phyloP scores from a whole-genome alignment of 2,797 vertebrate species.

The Onychomys torridus region DNA sequence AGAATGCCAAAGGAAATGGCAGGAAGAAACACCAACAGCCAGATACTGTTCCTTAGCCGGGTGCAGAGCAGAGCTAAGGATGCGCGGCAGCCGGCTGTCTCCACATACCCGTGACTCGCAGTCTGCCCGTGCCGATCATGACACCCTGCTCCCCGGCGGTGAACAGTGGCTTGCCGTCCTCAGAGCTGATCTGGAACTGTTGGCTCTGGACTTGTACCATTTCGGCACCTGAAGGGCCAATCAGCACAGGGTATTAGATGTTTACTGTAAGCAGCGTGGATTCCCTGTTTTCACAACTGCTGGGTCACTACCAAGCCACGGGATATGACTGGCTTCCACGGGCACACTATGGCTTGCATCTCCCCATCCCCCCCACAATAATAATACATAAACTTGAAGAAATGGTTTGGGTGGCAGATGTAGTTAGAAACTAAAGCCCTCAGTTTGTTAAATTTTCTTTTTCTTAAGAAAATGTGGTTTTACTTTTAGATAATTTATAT shows the following conservation, averaged over 20 bases:
- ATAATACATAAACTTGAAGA: not conserved
- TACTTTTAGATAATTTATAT: not conserved
- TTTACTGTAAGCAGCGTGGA: not conserved
- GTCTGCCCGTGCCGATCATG: slow-evolving; percentile 93
- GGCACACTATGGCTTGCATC: not conserved
- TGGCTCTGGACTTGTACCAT: slow-evolving; percentile 91
- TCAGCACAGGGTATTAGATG: slow-evolving; percentile 41
- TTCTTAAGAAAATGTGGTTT: not conserved
- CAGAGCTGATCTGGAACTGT: slow-evolving; percentile 92
- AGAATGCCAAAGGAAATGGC: not conserved
- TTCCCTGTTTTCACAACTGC: slow-evolving; percentile 11
- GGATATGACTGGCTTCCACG: not conserved
- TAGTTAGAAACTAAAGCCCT: not conserved
- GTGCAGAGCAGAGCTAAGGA: not conserved
- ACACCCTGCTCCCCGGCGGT: slow-evolving; percentile 92
- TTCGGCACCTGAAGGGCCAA: slow-evolving; percentile 90
- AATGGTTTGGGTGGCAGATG: not conserved
- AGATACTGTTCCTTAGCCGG: not conserved
- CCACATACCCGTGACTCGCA: slow-evolving; percentile 95
- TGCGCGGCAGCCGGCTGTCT: not conserved
- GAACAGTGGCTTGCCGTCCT: slow-evolving; percentile 92
- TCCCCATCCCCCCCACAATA: not conserved
- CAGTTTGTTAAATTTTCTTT: not conserved
- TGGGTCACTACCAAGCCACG: not conserved
- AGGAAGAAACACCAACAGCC: not conserved